Evolutionary conservation across 2,888 invertebrate genomes (phyloP).

Genomic region (Drosophila testacea): DNA sequence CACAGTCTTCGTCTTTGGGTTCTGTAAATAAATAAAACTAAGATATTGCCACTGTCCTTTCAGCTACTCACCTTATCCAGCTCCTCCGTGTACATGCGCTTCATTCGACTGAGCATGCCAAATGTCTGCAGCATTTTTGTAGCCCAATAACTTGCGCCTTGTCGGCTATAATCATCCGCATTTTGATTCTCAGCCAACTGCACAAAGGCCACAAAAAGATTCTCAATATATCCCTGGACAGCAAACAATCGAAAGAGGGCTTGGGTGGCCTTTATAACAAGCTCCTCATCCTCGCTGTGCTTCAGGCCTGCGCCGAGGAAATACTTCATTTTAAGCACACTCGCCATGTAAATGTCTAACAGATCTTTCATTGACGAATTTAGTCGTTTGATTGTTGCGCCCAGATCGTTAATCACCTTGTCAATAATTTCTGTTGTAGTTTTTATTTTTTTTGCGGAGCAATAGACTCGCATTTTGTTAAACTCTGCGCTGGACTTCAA

Average conservation of each 20-base stretch:
- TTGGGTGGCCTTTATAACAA: constrained; percentile 72
- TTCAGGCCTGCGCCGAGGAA: constrained; percentile 74
- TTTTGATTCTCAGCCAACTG: constrained; percentile 77
- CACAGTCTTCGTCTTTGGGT: constrained; percentile 62
- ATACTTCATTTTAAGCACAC: constrained; percentile 79
- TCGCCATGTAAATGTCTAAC: constrained; percentile 68
- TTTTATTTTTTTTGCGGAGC: constrained; percentile 46
- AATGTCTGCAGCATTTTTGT: constrained; percentile 79
- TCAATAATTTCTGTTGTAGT: constrained; percentile 50
- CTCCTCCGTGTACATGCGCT: constrained; percentile 79
- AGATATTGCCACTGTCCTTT: background rate
- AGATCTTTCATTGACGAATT: constrained; percentile 68
- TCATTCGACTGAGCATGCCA: constrained; percentile 79
- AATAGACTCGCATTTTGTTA: constrained; percentile 67
- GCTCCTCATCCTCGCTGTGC: constrained; percentile 52
- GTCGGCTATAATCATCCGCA: constrained; percentile 53
- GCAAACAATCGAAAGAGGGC: constrained; percentile 81
- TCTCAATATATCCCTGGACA: constrained; percentile 79
- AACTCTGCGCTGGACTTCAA: constrained; percentile 69
- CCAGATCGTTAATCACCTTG: constrained; percentile 57
- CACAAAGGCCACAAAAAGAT: constrained; percentile 78
- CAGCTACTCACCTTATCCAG: constrained; percentile 72
- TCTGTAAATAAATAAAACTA: constrained; percentile 52
- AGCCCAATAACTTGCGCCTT: constrained; percentile 84
- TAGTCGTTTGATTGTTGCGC: constrained; percentile 62